Percentiles rank a stretch among this genome's conserved stretches.
Evolutionary conservation across 2,113 vertebrate species (phyloP).

Genomic region (Dromiciops gliroides): DNA sequence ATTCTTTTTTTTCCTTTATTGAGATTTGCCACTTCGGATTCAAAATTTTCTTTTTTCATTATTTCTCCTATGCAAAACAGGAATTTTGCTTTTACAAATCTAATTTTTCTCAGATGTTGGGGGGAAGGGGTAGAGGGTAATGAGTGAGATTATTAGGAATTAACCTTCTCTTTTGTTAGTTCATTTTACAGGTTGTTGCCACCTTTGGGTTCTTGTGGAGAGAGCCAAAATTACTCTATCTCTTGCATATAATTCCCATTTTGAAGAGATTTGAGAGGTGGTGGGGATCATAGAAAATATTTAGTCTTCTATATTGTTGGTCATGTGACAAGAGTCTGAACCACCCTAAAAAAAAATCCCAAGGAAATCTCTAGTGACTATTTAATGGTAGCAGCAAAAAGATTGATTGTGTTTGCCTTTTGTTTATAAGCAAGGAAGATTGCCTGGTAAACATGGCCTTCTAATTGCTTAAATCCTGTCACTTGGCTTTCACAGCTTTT

Average conservation of each 20-base stretch:
- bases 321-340: background rate
- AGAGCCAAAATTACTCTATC: background rate
- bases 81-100: background rate
- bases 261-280: background rate
- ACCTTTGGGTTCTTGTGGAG: background rate
- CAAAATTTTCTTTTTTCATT: background rate
- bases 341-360: background rate
- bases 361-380: background rate
- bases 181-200: background rate
- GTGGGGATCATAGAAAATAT: background rate
- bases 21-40: background rate
- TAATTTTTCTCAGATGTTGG: background rate
- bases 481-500: background rate
- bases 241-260: background rate
- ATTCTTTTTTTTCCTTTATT: background rate
- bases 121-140: no score
- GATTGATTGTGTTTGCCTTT: background rate
- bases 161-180: background rate
- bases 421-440: background rate
- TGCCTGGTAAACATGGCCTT: background rate
- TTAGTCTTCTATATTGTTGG: background rate
- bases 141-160: no score
- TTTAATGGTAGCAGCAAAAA: background rate
- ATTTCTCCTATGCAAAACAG: background rate
- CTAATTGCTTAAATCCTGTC: background rate